These are phyloP conservation scores for Loris lydekkerianus DNA, from an alignment of 2,797 vertebrate genomes.

Conservation along the genomic window DNA sequence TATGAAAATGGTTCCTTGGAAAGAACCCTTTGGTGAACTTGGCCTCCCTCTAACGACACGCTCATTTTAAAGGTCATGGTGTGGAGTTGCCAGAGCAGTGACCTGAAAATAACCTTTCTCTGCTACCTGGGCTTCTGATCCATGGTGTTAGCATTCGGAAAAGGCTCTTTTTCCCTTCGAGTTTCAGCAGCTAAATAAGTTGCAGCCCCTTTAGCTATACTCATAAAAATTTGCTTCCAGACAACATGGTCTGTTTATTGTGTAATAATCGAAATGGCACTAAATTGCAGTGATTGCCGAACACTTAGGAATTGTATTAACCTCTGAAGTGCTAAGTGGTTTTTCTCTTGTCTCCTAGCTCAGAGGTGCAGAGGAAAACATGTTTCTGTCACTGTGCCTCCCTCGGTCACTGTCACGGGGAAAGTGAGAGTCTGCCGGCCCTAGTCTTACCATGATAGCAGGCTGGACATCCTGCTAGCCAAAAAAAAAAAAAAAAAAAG, in stretches of 20 bases:
- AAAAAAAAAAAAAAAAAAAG: neutral
- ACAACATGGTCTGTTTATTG: slow-evolving; percentile 93
- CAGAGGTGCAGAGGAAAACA: slow-evolving; percentile 76
- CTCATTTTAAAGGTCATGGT: slow-evolving; percentile 89
- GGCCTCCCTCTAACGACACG: slow-evolving; percentile 85
- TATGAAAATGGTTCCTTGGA: slow-evolving; percentile 81
- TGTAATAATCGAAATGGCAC: slow-evolving; percentile 93
- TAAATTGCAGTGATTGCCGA: slow-evolving; percentile 92
- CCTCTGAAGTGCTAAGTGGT: slow-evolving; percentile 89
- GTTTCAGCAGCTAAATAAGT: slow-evolving; percentile 91
- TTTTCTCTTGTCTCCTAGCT: slow-evolving; percentile 84
- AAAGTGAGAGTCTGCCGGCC: neutral
- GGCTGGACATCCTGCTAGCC: neutral
- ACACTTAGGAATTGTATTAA: slow-evolving; percentile 92
- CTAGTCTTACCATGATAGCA: neutral
- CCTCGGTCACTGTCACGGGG: neutral
- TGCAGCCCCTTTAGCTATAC: slow-evolving; percentile 92
- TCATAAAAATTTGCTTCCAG: slow-evolving; percentile 93
- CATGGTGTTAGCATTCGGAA: slow-evolving; percentile 87
- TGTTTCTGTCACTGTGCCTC: slow-evolving; percentile 69
- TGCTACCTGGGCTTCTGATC: slow-evolving; percentile 89
- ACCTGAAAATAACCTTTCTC: slow-evolving; percentile 90
- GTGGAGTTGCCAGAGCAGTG: slow-evolving; percentile 87
- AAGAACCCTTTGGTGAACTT: slow-evolving; percentile 86
- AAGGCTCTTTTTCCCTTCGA: slow-evolving; percentile 86